phyloP scores from a whole-genome alignment of 2,888 invertebrate genomes.

The Hyposoter didymator region DNA sequence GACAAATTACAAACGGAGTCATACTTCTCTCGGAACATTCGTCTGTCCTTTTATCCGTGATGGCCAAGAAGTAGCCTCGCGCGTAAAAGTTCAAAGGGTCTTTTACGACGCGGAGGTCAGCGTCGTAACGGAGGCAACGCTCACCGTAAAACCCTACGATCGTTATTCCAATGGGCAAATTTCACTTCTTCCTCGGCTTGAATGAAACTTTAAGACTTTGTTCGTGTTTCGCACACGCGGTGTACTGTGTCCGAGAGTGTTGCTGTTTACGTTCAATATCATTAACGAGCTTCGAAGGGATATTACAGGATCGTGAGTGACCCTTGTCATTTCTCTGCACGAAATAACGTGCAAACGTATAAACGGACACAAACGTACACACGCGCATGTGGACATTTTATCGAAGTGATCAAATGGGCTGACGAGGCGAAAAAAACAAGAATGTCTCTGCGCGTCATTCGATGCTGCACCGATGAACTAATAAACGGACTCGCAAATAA shows the following conservation, averaged over 20 bases:
- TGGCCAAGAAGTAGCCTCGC: constrained; percentile 2
- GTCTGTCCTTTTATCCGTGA: not conserved
- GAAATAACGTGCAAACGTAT: constrained; percentile 16
- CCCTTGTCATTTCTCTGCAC: constrained; percentile 22
- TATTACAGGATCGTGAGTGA: constrained; percentile 27
- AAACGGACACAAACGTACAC: not conserved
- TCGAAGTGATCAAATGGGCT: constrained; percentile 19
- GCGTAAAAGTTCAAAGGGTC: constrained; percentile 7
- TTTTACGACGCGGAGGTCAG: constrained; percentile 13
- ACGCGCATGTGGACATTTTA: constrained; percentile 14
- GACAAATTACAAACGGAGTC: not conserved
- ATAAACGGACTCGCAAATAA: constrained; percentile 36
- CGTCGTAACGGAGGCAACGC: constrained; percentile 7
- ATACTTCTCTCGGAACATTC: not conserved
- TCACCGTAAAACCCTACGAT: constrained; percentile 11
- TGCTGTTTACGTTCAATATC: constrained; percentile 54
- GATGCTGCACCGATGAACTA: not conserved
- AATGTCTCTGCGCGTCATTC: not conserved
- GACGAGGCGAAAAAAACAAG: constrained; percentile 11
- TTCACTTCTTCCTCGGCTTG: constrained; percentile 20
- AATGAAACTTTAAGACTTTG: constrained; percentile 9
- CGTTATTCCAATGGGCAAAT: constrained; percentile 39
- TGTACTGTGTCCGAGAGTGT: constrained; percentile 45
- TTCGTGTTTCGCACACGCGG: constrained; percentile 35
- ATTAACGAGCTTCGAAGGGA: constrained; percentile 58